Percentiles rank a stretch among this genome's conserved stretches.
phyloP scores from a whole-genome alignment of 2,888 invertebrate genomes.

The Aphidoletes aphidimyza region DNA sequence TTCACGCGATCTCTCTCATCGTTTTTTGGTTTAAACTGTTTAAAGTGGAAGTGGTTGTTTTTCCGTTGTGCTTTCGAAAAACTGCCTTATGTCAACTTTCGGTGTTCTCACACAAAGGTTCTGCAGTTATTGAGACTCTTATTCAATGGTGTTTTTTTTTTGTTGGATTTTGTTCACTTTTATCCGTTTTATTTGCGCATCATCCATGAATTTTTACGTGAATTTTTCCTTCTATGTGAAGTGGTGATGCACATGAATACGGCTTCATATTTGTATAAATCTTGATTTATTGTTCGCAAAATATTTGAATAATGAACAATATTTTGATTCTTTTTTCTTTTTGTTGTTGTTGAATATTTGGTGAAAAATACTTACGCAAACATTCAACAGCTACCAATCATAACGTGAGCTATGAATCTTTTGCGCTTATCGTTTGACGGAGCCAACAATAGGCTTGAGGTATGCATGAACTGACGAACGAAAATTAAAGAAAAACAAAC shows the following conservation, averaged over 20 bases:
- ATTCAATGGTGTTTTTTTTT: background rate
- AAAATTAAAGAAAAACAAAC: too few relatives aligned
- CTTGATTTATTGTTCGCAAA: background rate
- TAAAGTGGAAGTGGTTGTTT: background rate
- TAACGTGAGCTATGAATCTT: too few relatives aligned
- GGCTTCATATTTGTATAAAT: background rate
- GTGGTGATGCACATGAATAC: background rate
- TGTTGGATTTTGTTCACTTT: too few relatives aligned
- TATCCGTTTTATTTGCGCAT: too few relatives aligned
- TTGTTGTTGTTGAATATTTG: background rate
- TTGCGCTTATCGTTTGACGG: too few relatives aligned
- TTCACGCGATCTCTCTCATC: background rate
- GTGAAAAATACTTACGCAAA: too few relatives aligned
- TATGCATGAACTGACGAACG: too few relatives aligned
- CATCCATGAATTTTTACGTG: too few relatives aligned
- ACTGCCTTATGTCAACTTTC: conserved; percentile 3
- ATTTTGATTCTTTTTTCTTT: too few relatives aligned
- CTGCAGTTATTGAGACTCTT: background rate
- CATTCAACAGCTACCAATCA: too few relatives aligned
- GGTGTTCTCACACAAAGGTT: background rate
- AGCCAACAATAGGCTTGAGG: too few relatives aligned
- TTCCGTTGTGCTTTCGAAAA: background rate
- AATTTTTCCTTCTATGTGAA: background rate
- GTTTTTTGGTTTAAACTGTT: background rate
- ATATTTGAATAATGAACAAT: background rate